These are phyloP conservation scores for Thyatira batis DNA, from an alignment of 2,888 invertebrate species.

Conservation along the genomic window DNA sequence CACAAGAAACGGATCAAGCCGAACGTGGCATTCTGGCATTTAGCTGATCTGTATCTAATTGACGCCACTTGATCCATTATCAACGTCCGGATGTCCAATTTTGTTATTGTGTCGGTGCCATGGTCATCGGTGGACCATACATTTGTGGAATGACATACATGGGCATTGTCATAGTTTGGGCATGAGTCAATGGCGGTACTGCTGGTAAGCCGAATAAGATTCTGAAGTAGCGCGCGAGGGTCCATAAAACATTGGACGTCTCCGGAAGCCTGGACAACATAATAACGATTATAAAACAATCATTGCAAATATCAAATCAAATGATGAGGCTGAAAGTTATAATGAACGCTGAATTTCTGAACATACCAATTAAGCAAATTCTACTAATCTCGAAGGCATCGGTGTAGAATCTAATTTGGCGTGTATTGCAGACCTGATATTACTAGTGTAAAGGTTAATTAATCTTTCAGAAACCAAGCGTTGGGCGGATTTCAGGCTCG, in stretches of 20 bases:
- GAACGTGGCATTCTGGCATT: conserved; percentile 77
- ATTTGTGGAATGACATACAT: conserved; percentile 76
- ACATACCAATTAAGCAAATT: not conserved
- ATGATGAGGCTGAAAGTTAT: conserved; percentile 14
- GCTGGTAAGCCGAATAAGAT: conserved; percentile 73
- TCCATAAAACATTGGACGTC: conserved; percentile 81
- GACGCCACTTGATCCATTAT: conserved; percentile 72
- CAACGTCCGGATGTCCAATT: conserved; percentile 68
- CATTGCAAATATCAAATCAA: conserved; percentile 37
- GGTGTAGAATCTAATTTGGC: not conserved
- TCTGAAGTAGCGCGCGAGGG: conserved; percentile 79
- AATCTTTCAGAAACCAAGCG: conserved; percentile 2
- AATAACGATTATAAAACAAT: conserved; percentile 30
- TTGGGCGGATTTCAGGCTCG: not conserved
- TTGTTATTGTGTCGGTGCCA: conserved; percentile 61
- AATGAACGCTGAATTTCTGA: conserved; percentile 1
- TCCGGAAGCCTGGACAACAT: conserved; percentile 75
- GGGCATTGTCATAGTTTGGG: conserved; percentile 70
- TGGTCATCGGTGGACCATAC: conserved; percentile 54
- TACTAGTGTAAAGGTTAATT: not conserved
- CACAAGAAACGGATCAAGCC: conserved; percentile 61
- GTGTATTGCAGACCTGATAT: not conserved
- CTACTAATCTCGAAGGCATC: not conserved
- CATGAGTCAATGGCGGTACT: conserved; percentile 63
- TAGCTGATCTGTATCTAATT: conserved; percentile 54